Conservation (phyloP, 2,797 vertebrate species). For the Coreius guichenoti region DNA sequence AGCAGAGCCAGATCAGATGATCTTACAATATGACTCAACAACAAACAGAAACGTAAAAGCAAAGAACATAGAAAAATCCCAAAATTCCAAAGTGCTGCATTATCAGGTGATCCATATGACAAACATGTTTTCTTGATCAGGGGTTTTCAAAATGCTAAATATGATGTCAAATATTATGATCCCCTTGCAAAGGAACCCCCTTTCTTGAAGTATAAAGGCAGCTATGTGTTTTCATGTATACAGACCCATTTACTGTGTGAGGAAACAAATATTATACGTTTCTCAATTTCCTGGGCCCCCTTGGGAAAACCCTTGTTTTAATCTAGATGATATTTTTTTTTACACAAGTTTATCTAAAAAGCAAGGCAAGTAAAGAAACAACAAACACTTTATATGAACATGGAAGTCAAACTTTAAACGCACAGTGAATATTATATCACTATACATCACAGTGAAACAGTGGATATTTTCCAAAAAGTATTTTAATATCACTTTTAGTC, state of each 20-base stretch:
- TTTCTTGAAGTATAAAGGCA: slow-evolving; percentile 5
- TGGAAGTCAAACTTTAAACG: background rate
- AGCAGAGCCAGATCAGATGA: slow-evolving; percentile 94
- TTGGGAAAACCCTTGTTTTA: background rate
- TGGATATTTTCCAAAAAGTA: no score
- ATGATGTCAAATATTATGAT: background rate
- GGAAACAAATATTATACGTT: background rate
- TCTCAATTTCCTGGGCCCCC: background rate
- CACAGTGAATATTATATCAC: no score
- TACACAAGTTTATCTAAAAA: background rate
- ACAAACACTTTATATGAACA: no score
- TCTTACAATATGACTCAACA: slow-evolving; percentile 86
- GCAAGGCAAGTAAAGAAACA: background rate
- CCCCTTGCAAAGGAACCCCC: background rate
- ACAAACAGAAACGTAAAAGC: slow-evolving; percentile 17
- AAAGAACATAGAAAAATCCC: background rate
- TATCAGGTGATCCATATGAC: background rate
- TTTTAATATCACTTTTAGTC: background rate
- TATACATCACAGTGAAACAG: no score
- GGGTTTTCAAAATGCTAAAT: background rate
- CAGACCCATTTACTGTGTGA: background rate
- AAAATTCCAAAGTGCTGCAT: background rate
- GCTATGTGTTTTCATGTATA: background rate
- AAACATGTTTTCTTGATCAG: background rate
- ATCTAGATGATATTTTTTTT: background rate